A percentile compares a stretch with the other conserved stretches of the same genome.
Conservation (phyloP, 2,113 vertebrate genomes). For the Egretta garzetta region DNA sequence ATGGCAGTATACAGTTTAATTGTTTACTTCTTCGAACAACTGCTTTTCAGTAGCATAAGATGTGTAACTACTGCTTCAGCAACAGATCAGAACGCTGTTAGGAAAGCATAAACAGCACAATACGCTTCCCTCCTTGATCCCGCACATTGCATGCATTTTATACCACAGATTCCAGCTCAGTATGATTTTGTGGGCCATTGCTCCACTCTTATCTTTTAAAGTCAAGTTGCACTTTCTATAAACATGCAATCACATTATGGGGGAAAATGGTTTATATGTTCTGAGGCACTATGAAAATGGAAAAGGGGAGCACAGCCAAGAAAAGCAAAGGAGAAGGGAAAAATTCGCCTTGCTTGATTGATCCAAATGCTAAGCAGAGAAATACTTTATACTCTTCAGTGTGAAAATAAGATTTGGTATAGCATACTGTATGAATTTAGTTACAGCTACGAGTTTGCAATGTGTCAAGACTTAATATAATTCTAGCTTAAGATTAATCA, state of each 20-base stretch:
- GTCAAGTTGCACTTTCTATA: background rate
- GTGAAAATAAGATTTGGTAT: background rate
- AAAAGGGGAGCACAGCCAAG: slow-evolving; percentile 16
- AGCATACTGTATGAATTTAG: background rate
- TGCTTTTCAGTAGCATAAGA: background rate
- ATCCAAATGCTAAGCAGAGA: background rate
- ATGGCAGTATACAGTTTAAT: background rate
- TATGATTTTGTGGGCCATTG: background rate
- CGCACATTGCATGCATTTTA: background rate
- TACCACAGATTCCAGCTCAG: background rate
- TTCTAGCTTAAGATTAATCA: slow-evolving; percentile 32
- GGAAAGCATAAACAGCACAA: background rate
- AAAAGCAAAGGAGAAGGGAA: slow-evolving; percentile 8
- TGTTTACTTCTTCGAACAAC: background rate
- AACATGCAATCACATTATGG: background rate
- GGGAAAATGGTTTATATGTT: slow-evolving; percentile 5
- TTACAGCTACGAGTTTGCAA: slow-evolving; percentile 36
- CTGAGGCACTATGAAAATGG: slow-evolving; percentile 34
- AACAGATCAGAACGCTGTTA: background rate
- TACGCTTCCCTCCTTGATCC: background rate
- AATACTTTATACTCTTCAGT: background rate
- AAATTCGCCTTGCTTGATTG: background rate
- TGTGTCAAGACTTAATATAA: slow-evolving; percentile 27
- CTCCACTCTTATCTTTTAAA: background rate
- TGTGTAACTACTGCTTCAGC: background rate